phyloP scores from a whole-genome alignment of 2,113 vertebrate genomes.

The Melanotaenia duboulayi region DNA sequence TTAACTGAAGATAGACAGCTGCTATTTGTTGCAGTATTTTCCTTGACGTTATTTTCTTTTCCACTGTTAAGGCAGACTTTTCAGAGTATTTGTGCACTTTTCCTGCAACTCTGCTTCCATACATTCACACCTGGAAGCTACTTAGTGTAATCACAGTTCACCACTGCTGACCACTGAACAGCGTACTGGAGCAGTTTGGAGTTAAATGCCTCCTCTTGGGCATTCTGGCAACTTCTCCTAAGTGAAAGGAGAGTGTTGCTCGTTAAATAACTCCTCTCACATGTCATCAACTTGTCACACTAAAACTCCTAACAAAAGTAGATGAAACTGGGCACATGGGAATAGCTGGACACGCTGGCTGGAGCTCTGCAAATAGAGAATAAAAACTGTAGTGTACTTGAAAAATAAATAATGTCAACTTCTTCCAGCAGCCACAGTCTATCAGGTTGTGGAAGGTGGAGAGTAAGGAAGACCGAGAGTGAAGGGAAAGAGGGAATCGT shows the following conservation, averaged over 20 bases:
- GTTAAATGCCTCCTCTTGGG: constrained; percentile 30
- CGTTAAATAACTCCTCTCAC: constrained; percentile 47
- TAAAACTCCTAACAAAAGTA: constrained; percentile 12
- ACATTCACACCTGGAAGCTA: constrained; percentile 54
- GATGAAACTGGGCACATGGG: constrained; percentile 26
- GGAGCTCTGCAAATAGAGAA: constrained; percentile 24
- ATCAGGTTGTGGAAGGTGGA: constrained; percentile 41
- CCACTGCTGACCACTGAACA: constrained; percentile 8
- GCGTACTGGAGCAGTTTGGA: constrained; percentile 2
- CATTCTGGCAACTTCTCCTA: constrained; percentile 43
- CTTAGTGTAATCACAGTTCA: constrained; percentile 18
- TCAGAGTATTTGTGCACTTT: neutral
- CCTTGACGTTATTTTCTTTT: constrained; percentile 28
- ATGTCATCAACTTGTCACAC: constrained; percentile 47
- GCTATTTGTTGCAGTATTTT: constrained; percentile 62
- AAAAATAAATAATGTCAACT: constrained; percentile 33
- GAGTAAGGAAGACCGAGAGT: constrained; percentile 29
- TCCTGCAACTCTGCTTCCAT: neutral
- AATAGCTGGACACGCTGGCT: constrained; percentile 13
- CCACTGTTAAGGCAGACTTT: constrained; percentile 17
- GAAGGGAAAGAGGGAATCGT: constrained; percentile 65
- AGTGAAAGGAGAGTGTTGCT: constrained; percentile 36
- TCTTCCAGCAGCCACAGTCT: constrained; percentile 36
- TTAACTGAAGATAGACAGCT: constrained; percentile 67
- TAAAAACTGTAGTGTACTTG: constrained; percentile 23